Base-by-base conservation (phyloP, 2,797 vertebrate species). In the Rhabdomys pumilio region DNA sequence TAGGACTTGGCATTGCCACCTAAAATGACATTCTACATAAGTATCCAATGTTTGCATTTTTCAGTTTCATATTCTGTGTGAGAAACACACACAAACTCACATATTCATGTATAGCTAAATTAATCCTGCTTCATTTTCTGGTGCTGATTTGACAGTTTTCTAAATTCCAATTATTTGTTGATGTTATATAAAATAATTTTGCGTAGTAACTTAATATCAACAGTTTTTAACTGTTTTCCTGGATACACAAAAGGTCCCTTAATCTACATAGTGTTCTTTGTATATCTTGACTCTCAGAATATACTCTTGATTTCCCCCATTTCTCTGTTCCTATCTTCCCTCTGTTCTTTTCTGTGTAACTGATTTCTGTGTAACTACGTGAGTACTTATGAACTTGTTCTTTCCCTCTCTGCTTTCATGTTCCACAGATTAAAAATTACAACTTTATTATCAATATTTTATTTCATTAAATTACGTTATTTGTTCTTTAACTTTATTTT, bases 401-500 rank as follows among this genome's bases (percentile, higher is more conserved):
- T 0, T 67, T 73, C 50, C 22, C 13, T 41, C 8, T 73, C 53
- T 26, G 29, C 10, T 75, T 69, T 29, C 9, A 12, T 53, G 31
- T 57, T 41, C 10, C 1, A n/a, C 2, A 73, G 44, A 88, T 89
- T 63, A 61, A n/a, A 57, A 95, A 89, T 87, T 29, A 61, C 5
- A 79, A 17, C 6, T 77, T 67, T n/a, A 3, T 96, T 55, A 10
- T 20, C 89, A 90, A 77, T 47, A 67, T 41, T 87, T 7, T 44
- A 69, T 24, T 89, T 59, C 12, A 59, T 57, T 57, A 31, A 38
- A 57, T 87, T 88, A 34, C 19, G 6, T 53, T 73, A 41, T 38
- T 72, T 89, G 29, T 13, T 47, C 4, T 50, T 79, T 63, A 75
- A 9, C 8, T 86, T 69, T 93, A 67, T 26, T 98, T 92, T 92